Evolutionary conservation across 2,888 invertebrate genomes (phyloP).

Genomic region (Mythimna impura): DNA sequence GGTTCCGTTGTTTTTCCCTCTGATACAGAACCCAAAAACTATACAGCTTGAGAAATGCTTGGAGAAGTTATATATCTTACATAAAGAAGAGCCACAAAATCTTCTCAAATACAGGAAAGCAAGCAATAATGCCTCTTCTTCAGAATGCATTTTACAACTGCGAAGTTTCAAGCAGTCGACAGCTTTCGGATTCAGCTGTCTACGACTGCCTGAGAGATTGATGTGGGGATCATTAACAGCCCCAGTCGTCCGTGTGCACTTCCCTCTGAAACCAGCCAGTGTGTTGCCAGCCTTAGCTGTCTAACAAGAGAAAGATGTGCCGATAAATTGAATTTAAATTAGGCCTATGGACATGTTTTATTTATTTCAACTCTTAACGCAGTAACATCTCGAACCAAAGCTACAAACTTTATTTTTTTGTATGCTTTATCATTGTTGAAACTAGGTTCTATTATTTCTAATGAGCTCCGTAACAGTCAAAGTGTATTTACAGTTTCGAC

Average conservation of each 20-base stretch:
- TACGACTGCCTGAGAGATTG: constrained; percentile 42
- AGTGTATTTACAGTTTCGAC: constrained; percentile 19
- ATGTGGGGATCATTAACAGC: constrained; percentile 61
- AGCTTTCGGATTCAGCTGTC: constrained; percentile 56
- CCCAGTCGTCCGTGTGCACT: constrained; percentile 32
- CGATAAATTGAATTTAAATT: constrained; percentile 60
- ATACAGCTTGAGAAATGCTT: neutral
- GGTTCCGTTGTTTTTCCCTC: too few species aligned
- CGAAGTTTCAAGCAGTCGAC: constrained; percentile 46
- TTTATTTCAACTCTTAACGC: constrained; percentile 39
- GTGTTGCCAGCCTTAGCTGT: constrained; percentile 37
- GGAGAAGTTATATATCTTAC: too few species aligned
- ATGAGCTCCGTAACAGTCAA: constrained; percentile 17
- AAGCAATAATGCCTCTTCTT: constrained; percentile 53
- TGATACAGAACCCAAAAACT: too few species aligned
- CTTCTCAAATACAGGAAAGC: constrained; percentile 16
- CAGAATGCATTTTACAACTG: constrained; percentile 50
- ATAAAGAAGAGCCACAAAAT: constrained; percentile 5
- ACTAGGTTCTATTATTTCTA: constrained; percentile 7
- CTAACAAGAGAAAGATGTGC: constrained; percentile 53
- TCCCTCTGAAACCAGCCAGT: constrained; percentile 35
- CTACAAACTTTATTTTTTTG: constrained; percentile 1
- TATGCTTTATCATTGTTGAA: neutral
- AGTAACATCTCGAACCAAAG: constrained; percentile 6
- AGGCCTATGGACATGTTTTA: constrained; percentile 35